Evolutionary conservation across 2,888 invertebrate species (phyloP).

Genomic region (Philhelius pedissequus): DNA sequence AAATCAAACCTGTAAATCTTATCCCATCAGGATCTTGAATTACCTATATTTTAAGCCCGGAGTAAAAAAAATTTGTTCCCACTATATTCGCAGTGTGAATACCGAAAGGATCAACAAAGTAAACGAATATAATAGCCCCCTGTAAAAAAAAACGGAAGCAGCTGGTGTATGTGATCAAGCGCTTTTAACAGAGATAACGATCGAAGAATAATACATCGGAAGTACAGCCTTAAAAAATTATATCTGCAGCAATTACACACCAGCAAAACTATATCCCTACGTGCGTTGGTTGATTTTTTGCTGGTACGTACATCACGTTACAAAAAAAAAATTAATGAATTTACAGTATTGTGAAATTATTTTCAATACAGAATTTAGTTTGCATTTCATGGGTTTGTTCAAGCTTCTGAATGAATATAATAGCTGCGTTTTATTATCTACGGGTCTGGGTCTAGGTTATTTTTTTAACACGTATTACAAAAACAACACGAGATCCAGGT

Average conservation of each 20-base stretch:
- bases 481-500: too few species aligned
- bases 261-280: neutral
- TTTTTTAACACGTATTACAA: too few species aligned
- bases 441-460: too few species aligned
- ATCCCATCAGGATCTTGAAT: too few species aligned
- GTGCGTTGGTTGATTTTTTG: neutral
- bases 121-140: slow-evolving; percentile 16
- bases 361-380: neutral
- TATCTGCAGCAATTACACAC: neutral
- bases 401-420: too few species aligned
- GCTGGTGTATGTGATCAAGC: slow-evolving; percentile 35
- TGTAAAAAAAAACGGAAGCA: slow-evolving; percentile 42
- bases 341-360: neutral
- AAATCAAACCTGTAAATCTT: too few species aligned
- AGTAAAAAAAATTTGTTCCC: neutral
- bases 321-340: neutral
- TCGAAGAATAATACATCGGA: neutral
- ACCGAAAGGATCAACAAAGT: neutral
- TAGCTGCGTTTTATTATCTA: too few species aligned
- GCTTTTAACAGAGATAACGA: slow-evolving; percentile 27
- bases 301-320: neutral
- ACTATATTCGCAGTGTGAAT: neutral
- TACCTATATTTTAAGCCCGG: too few species aligned
- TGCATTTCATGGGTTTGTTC: too few species aligned
- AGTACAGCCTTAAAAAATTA: neutral